A percentile compares a stretch with the other conserved stretches of the same genome.
These are phyloP conservation scores for Caenorhabditis becei DNA, from an alignment of 2,888 invertebrate genomes.

Conservation along the genomic window DNA sequence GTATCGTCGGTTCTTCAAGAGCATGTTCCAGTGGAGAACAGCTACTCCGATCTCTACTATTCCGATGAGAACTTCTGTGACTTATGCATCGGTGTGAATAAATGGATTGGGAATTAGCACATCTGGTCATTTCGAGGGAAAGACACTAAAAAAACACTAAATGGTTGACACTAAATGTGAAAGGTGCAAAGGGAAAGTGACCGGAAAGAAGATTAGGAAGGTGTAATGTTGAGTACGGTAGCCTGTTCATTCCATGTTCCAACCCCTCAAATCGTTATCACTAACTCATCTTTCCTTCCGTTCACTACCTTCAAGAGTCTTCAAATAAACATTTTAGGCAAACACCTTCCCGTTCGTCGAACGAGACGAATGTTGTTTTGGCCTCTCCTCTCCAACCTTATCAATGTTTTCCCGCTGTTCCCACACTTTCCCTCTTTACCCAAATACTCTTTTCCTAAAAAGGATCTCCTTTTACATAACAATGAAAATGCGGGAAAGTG, in stretches of 20 bases:
- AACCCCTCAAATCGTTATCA: no score
- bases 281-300: no score
- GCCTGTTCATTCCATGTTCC: no score
- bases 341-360: slow-evolving; percentile 47
- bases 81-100: background rate
- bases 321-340: slow-evolving; percentile 34
- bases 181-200: no score
- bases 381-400: background rate
- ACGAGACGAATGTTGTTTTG: slow-evolving; percentile 34
- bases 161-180: background rate
- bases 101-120: background rate
- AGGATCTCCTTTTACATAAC: background rate
- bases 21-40: background rate
- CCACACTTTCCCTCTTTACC: background rate
- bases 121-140: slow-evolving; percentile 10
- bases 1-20: slow-evolving; percentile 10
- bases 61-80: background rate
- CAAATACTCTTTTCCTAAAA: slow-evolving; percentile 22
- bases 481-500: background rate
- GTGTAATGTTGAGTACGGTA: slow-evolving; percentile 16
- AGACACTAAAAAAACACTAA: background rate
- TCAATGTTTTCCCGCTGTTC: slow-evolving; percentile 3
- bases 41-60: background rate
- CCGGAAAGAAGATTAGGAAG: slow-evolving; percentile 6
- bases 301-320: background rate